These are phyloP conservation scores for Nibea albiflora DNA, from an alignment of 2,113 vertebrate genomes.

Conservation along the genomic window DNA sequence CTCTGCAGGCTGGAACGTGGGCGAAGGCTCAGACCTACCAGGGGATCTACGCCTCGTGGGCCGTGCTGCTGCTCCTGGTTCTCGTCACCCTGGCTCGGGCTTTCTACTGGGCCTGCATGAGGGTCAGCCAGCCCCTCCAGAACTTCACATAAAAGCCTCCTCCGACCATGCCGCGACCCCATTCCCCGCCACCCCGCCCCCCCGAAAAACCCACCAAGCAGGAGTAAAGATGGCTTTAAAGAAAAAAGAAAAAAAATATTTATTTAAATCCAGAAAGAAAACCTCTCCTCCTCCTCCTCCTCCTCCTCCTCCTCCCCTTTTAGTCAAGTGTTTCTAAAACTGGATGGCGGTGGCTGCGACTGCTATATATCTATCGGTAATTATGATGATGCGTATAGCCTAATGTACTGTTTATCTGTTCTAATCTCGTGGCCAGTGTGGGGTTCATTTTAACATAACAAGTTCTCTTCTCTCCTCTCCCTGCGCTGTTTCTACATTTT, in stretches of 20 bases:
- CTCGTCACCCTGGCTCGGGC: slow-evolving; percentile 89
- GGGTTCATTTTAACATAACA: slow-evolving; percentile 66
- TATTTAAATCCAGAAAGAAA: slow-evolving; percentile 69
- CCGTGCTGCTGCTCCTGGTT: slow-evolving; percentile 87
- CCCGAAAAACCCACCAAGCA: slow-evolving; percentile 18
- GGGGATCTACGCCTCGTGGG: slow-evolving; percentile 93
- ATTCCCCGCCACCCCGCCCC: slow-evolving; percentile 4
- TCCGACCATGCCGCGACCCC: slow-evolving; percentile 24
- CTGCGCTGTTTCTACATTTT: slow-evolving; percentile 16
- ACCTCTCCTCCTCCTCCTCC: slow-evolving; percentile 37
- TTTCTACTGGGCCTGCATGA: slow-evolving; percentile 92
- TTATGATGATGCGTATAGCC: slow-evolving; percentile 66
- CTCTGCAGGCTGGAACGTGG: slow-evolving; percentile 90
- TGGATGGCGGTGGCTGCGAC: slow-evolving; percentile 60
- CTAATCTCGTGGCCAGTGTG: slow-evolving; percentile 73
- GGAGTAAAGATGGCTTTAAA: slow-evolving; percentile 65
- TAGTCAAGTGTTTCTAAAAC: slow-evolving; percentile 69
- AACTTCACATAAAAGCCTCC: slow-evolving; percentile 81
- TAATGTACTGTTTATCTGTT: slow-evolving; percentile 68
- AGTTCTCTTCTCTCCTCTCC: slow-evolving; percentile 16
- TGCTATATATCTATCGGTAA: slow-evolving; percentile 63
- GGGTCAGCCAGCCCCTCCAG: slow-evolving; percentile 86
- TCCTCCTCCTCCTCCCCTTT: slow-evolving; percentile 45
- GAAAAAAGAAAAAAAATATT: slow-evolving; percentile 58
- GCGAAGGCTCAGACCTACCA: slow-evolving; percentile 84